A percentile compares a stretch with the other conserved stretches of the same genome.
Conservation (phyloP, 2,797 vertebrate species). For the Xenopus petersii region DNA sequence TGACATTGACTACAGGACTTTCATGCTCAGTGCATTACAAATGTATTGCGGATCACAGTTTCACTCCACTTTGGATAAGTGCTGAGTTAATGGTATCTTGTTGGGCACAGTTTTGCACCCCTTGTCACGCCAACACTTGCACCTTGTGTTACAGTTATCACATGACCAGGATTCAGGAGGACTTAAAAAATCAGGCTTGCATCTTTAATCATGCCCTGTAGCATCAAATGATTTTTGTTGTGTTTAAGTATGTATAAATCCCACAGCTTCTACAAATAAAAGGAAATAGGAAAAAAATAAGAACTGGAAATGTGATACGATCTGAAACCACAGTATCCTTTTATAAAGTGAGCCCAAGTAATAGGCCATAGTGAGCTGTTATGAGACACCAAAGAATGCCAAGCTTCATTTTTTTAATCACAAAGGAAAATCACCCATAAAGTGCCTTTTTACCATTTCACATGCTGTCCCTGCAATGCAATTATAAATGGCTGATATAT, state of each 20-base stretch:
- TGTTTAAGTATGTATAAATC: background rate
- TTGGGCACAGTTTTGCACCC: too few relatives aligned
- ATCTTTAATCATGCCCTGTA: background rate
- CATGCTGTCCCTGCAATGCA: conserved; percentile 15
- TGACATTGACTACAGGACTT: too few relatives aligned
- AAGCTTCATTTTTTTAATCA: conserved; percentile 37
- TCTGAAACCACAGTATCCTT: background rate
- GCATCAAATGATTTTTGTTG: background rate
- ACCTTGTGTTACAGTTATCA: too few relatives aligned
- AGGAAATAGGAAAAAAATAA: background rate
- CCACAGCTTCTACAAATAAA: background rate
- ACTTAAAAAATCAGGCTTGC: too few relatives aligned
- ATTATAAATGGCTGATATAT: conserved; percentile 28
- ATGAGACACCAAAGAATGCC: conserved; percentile 33
- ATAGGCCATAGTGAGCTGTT: conserved; percentile 32
- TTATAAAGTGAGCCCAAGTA: conserved; percentile 3
- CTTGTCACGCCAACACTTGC: too few relatives aligned
- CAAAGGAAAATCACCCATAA: conserved; percentile 42
- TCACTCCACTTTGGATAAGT: too few relatives aligned
- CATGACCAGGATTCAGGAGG: too few relatives aligned
- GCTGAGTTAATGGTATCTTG: too few relatives aligned
- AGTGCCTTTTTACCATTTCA: conserved; percentile 12
- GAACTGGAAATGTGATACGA: background rate
- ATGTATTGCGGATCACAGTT: too few relatives aligned
- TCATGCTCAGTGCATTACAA: too few relatives aligned